Conservation (phyloP, 2,113 vertebrate species). For the Mesoclemmys tuberculata region DNA sequence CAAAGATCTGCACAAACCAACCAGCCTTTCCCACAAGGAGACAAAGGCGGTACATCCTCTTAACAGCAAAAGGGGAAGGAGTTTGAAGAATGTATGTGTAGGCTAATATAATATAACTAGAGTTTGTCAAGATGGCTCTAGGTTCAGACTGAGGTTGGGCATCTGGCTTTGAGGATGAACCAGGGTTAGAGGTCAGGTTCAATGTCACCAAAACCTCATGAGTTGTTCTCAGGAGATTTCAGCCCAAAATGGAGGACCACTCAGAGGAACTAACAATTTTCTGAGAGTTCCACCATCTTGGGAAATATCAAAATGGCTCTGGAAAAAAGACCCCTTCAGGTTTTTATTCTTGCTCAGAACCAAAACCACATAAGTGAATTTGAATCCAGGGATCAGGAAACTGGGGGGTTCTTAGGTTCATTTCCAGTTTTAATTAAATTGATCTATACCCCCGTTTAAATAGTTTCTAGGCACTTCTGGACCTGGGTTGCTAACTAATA, state of each 20-base stretch:
- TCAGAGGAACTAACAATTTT: not conserved
- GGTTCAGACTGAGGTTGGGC: not conserved
- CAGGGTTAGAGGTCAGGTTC: not conserved
- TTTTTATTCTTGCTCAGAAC: not conserved
- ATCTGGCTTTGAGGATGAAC: not conserved
- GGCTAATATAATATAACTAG: not conserved
- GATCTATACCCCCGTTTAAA: not conserved
- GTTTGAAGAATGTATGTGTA: not conserved
- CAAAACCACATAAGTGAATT: not conserved
- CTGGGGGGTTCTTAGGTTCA: not conserved
- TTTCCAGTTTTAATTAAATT: not conserved
- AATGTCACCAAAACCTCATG: not conserved
- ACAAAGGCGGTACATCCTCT: not conserved
- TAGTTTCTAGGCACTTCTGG: not conserved
- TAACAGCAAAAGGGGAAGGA: accelerated
- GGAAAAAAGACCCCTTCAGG: not conserved
- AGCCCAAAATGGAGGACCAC: not conserved
- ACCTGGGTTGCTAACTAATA: not conserved
- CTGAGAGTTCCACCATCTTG: not conserved
- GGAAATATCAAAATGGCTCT: not conserved
- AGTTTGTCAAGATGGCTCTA: not conserved
- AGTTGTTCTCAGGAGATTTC: not conserved
- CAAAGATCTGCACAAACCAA: slow-evolving; percentile 25
- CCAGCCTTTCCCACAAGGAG: slow-evolving; percentile 35
- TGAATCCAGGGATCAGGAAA: not conserved